Conservation (phyloP, 2,797 vertebrate genomes). For the Sebastes taczanowskii region DNA sequence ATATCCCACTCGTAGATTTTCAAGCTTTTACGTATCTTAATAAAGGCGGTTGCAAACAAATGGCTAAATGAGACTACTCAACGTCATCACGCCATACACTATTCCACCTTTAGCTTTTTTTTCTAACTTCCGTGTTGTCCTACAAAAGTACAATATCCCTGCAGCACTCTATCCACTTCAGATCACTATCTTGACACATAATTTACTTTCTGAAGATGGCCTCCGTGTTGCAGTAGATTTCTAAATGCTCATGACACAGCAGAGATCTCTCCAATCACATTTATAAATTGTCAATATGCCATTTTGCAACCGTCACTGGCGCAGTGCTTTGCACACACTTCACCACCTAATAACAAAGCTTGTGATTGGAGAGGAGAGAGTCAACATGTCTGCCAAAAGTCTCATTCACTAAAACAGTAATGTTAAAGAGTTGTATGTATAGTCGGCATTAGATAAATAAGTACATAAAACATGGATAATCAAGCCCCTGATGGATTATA, state of each 20-base stretch:
- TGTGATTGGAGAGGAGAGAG: not conserved
- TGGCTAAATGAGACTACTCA: not conserved
- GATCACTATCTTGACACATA: not conserved
- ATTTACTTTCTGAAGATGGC: fast-evolving
- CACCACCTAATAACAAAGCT: not conserved
- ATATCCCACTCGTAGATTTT: not conserved
- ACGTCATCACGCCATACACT: too few species aligned
- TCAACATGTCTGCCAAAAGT: not conserved
- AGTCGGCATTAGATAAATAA: too few species aligned
- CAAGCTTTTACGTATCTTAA: not conserved
- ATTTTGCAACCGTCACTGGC: not conserved
- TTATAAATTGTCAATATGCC: not conserved
- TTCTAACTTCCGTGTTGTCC: too few species aligned
- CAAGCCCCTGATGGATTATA: not conserved
- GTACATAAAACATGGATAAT: not conserved
- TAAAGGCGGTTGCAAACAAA: not conserved
- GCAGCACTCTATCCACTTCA: fast-evolving
- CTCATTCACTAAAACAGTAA: not conserved
- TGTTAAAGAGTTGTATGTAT: not conserved
- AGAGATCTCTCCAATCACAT: not conserved
- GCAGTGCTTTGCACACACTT: too few species aligned
- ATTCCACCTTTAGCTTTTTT: fast-evolving
- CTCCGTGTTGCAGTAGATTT: fast-evolving
- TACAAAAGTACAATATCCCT: not conserved
- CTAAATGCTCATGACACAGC: too few species aligned